phyloP scores from a whole-genome alignment of 2,797 vertebrate species.

The Gymnoscopelus microlampas region DNA sequence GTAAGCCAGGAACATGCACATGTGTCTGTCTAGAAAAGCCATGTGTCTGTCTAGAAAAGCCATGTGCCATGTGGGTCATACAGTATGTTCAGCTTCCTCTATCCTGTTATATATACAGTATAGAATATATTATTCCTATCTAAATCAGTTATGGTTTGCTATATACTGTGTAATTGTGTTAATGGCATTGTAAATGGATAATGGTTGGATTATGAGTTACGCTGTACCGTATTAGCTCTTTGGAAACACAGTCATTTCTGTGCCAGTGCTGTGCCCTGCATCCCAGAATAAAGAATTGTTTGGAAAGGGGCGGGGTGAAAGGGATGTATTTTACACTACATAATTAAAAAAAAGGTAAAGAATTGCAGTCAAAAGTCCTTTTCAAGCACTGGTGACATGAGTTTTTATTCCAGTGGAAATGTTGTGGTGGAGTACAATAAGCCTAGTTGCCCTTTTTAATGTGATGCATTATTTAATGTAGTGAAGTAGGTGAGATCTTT shows the following conservation, averaged over 20 bases:
- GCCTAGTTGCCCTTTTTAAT: no score
- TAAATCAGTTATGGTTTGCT: background rate
- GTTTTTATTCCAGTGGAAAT: no score
- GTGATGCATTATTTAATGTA: no score
- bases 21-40: conserved; percentile 42
- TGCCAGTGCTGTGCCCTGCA: background rate
- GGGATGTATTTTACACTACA: no score
- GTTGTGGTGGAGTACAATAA: no score
- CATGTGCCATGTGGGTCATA: conserved; percentile 46
- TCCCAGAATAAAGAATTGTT: conserved; percentile 11
- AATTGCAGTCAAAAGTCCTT: no score
- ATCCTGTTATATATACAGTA: background rate
- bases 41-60: conserved; percentile 43
- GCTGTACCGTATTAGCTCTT: conserved; percentile 24
- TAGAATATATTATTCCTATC: background rate
- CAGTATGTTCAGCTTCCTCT: conserved; percentile 2
- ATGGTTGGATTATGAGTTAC: no score
- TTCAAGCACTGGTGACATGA: no score
- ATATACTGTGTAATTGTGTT: conserved; percentile 10
- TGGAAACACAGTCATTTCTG: conserved; percentile 37
- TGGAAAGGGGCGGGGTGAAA: no score
- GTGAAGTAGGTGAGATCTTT: no score
- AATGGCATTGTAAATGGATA: conserved; percentile 16
- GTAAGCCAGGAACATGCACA: conserved; percentile 70
- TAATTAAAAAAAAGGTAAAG: no score